Percentiles rank a stretch among this genome's conserved stretches.
phyloP scores from a whole-genome alignment of 2,888 invertebrate genomes.

The Campopleginae sp. region DNA sequence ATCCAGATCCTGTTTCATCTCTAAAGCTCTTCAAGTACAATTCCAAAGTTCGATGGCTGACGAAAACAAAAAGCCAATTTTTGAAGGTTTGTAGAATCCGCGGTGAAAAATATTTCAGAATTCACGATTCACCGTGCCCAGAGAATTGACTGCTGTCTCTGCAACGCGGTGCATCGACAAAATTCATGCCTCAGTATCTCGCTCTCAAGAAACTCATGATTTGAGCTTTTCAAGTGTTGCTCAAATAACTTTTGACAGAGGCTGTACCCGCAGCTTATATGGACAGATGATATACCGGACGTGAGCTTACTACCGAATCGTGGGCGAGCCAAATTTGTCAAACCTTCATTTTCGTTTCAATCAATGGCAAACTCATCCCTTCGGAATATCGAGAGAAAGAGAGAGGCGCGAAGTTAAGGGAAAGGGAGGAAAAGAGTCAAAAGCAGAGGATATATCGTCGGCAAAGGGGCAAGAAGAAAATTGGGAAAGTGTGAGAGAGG shows the following conservation, averaged over 20 bases:
- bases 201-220: background rate
- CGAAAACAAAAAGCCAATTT: background rate
- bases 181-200: background rate
- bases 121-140: background rate
- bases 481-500: constrained; percentile 31
- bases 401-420: background rate
- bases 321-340: constrained; percentile 58
- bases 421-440: constrained; percentile 26
- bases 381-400: constrained; percentile 36
- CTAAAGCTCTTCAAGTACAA: background rate
- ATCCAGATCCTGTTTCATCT: constrained; percentile 17
- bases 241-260: background rate
- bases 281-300: constrained; percentile 45
- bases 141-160: background rate
- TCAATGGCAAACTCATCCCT: constrained; percentile 45
- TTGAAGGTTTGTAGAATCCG: background rate
- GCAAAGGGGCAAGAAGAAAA: constrained; percentile 16
- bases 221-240: background rate
- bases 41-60: background rate
- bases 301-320: constrained; percentile 52
- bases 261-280: constrained; percentile 10
- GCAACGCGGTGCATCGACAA: background rate
- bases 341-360: constrained; percentile 63
- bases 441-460: constrained; percentile 8
- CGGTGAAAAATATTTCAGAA: background rate